Conservation (phyloP, 1,140 invertebrate genomes). For the Neodiprion pinetum region DNA sequence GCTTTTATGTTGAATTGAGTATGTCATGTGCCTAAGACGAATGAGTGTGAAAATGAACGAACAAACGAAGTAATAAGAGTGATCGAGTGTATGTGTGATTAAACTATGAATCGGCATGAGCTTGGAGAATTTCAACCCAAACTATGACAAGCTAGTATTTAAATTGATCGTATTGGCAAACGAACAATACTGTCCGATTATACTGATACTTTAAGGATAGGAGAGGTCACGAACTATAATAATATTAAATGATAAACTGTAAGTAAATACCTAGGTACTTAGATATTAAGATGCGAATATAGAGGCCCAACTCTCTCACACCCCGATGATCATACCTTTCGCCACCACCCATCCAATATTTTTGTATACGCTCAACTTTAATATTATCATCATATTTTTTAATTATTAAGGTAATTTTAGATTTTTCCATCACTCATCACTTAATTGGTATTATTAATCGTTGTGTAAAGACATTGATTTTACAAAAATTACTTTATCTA, state of each 20-base stretch:
- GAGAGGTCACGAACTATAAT: constrained; percentile 36
- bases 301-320: constrained; percentile 28
- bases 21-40: constrained; percentile 49
- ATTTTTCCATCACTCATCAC: background rate
- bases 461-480: background rate
- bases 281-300: constrained; percentile 36
- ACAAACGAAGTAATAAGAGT: background rate
- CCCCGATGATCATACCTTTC: background rate
- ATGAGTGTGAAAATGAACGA: constrained; percentile 33
- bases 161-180: constrained; percentile 35
- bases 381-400: background rate
- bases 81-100: background rate
- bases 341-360: background rate
- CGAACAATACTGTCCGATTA: constrained; percentile 30
- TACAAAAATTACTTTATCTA: background rate
- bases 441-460: background rate
- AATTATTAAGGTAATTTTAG: background rate
- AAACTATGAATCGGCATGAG: constrained; percentile 32
- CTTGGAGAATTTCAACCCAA: constrained; percentile 29
- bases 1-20: constrained; percentile 40
- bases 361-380: constrained; percentile 7
- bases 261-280: constrained; percentile 43
- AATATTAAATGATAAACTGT: constrained; percentile 45
- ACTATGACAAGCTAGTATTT: constrained; percentile 47
- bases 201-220: constrained; percentile 40